These are phyloP conservation scores for Lepidurus apus DNA, from an alignment of 1,140 invertebrate species.

Conservation along the genomic window DNA sequence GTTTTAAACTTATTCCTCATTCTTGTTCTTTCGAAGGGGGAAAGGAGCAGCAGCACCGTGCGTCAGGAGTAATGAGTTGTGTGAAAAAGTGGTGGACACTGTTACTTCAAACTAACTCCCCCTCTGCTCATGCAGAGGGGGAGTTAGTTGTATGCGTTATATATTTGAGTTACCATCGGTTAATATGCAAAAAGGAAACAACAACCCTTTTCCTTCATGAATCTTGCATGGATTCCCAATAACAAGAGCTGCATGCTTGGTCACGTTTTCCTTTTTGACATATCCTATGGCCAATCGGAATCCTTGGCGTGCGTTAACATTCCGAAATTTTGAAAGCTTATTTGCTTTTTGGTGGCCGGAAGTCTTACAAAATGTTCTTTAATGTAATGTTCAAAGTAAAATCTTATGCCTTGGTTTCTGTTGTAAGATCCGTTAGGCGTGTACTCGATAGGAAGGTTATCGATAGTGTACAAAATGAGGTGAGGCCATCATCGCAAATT, in stretches of 20 bases:
- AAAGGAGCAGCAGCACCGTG: neutral
- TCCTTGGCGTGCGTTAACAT: neutral
- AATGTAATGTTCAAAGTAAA: neutral
- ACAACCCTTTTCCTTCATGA: constrained; percentile 14
- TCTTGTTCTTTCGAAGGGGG: too few relatives aligned
- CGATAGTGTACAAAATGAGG: too few relatives aligned
- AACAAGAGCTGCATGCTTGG: neutral
- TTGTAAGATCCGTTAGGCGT: neutral
- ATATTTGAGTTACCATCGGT: constrained; percentile 10
- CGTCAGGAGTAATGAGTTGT: neutral
- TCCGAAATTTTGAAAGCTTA: neutral
- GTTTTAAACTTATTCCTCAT: too few relatives aligned
- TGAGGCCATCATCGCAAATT: neutral
- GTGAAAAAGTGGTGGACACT: neutral
- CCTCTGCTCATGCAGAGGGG: neutral
- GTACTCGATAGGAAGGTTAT: too few relatives aligned
- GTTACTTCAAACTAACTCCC: constrained; percentile 12
- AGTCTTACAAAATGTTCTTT: neutral
- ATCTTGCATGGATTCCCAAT: neutral
- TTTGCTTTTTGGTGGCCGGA: neutral
- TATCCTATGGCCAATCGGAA: constrained; percentile 18
- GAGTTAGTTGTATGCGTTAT: neutral
- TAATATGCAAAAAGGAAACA: constrained; percentile 11
- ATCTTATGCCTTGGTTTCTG: neutral
- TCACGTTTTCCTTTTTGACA: constrained; percentile 12